These are phyloP conservation scores for Laupala kohalensis DNA, from an alignment of 1,140 invertebrate genomes.

Conservation along the genomic window DNA sequence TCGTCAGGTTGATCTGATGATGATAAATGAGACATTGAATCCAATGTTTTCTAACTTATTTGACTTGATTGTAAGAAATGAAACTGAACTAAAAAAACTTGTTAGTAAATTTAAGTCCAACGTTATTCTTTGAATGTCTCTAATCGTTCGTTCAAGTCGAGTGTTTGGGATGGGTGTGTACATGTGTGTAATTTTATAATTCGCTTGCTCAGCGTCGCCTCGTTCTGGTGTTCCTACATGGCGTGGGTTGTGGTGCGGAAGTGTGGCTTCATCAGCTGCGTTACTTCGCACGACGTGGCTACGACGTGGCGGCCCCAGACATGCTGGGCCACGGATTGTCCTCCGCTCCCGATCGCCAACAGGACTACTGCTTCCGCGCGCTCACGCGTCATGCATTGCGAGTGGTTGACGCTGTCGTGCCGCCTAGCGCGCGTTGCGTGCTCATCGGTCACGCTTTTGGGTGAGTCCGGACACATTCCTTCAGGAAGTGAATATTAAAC, in stretches of 20 bases:
- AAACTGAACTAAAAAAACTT: not conserved
- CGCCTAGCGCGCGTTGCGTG: constrained; percentile 30
- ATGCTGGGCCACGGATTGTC: constrained; percentile 60
- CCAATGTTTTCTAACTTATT: not conserved
- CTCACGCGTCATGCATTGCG: constrained; percentile 44
- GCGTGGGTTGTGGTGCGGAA: constrained; percentile 56
- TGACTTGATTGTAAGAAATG: not conserved
- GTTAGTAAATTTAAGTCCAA: not conserved
- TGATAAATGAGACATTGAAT: no score
- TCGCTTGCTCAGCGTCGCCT: constrained; percentile 32
- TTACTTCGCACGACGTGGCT: constrained; percentile 45
- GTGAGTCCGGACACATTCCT: constrained; percentile 21
- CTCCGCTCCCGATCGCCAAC: constrained; percentile 39
- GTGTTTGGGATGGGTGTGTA: not conserved
- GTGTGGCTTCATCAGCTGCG: constrained; percentile 47
- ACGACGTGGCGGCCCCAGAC: constrained; percentile 55
- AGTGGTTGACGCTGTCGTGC: constrained; percentile 47
- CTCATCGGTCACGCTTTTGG: constrained; percentile 50
- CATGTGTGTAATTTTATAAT: no score
- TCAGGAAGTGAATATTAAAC: not conserved
- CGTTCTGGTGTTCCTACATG: constrained; percentile 54
- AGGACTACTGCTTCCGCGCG: constrained; percentile 49
- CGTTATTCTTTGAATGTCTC: not conserved
- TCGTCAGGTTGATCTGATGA: no score
- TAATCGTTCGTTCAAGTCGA: not conserved